phyloP scores from a whole-genome alignment of 2,888 invertebrate genomes.

The Trichopria drosophilae region DNA sequence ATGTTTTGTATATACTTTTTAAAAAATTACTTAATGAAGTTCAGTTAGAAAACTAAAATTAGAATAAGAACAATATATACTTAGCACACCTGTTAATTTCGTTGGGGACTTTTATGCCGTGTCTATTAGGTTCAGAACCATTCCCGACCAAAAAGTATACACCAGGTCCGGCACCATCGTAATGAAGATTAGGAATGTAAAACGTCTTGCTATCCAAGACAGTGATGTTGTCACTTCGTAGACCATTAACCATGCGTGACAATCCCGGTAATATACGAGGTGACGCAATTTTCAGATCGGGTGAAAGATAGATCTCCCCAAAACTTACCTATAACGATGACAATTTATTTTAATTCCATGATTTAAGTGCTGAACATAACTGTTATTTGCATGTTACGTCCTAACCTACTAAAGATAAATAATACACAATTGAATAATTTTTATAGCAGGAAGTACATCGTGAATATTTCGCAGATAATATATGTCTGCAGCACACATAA shows the following conservation, averaged over 20 bases:
- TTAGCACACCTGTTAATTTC: conserved; percentile 75
- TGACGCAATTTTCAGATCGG: conserved; percentile 76
- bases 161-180: conserved; percentile 89
- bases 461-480: no score
- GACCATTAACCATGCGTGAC: conserved; percentile 82
- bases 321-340: conserved; percentile 79
- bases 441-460: no score
- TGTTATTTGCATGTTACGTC: no score
- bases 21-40: no score
- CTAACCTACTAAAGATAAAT: no score
- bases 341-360: no score
- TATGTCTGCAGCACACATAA: no score
- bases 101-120: conserved; percentile 87
- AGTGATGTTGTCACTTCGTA: conserved; percentile 88
- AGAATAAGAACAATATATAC: no score
- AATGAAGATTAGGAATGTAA: conserved; percentile 88
- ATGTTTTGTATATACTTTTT: no score
- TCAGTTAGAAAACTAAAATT: no score
- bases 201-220: conserved; percentile 89
- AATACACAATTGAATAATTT: no score
- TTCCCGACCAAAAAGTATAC: conserved; percentile 95
- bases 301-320: conserved; percentile 81
- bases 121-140: conserved; percentile 77
- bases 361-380: no score
- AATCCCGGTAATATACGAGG: conserved; percentile 83